phyloP scores from a whole-genome alignment of 2,888 invertebrate genomes.

The Luperina nickerlii region DNA sequence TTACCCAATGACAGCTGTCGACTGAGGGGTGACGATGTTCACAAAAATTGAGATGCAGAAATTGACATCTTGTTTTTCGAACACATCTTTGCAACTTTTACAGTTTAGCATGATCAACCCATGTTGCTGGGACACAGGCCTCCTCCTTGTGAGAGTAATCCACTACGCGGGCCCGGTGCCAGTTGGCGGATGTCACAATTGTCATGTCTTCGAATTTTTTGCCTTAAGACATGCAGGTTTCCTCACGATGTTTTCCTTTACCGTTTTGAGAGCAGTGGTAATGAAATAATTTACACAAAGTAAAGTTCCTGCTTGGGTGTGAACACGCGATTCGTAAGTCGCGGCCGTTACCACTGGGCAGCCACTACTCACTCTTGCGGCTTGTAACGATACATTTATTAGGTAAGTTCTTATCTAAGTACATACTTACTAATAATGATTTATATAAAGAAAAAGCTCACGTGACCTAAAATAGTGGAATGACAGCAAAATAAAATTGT shows the following conservation, averaged over 20 bases:
- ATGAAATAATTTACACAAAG: not conserved
- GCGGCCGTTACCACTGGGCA: too few relatives aligned
- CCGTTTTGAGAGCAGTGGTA: not conserved
- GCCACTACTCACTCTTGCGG: too few relatives aligned
- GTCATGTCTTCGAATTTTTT: not conserved
- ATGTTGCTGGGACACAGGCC: not conserved
- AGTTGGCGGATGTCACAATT: not conserved
- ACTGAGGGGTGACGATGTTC: constrained; percentile 38
- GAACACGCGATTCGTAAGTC: too few relatives aligned
- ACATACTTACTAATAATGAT: not conserved
- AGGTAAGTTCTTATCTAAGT: not conserved
- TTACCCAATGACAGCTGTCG: constrained; percentile 47
- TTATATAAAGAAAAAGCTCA: not conserved
- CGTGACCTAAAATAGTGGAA: not conserved
- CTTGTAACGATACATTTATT: not conserved
- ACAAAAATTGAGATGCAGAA: constrained; percentile 17
- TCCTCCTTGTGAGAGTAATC: not conserved
- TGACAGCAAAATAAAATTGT: not conserved
- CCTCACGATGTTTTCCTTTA: not conserved
- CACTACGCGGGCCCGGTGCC: not conserved
- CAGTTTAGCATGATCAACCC: not conserved
- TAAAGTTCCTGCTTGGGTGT: too few relatives aligned
- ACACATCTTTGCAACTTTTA: not conserved
- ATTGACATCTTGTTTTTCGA: not conserved
- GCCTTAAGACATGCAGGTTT: not conserved